A percentile compares a stretch with the other conserved stretches of the same genome.
These are phyloP conservation scores for Mugil cephalus DNA, from an alignment of 2,113 vertebrate species.

Conservation along the genomic window DNA sequence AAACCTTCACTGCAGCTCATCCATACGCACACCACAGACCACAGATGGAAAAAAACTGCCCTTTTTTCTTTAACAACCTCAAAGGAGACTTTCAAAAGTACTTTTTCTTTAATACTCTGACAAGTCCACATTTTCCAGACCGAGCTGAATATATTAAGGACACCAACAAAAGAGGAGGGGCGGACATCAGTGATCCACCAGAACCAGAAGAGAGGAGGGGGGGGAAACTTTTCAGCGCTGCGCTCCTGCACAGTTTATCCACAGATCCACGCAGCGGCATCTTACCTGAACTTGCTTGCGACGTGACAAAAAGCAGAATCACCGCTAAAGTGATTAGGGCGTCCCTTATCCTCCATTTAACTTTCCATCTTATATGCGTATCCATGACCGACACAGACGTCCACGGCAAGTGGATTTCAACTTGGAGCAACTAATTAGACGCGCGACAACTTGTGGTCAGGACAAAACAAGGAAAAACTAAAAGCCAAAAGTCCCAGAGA, in stretches of 20 bases:
- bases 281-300: constrained; percentile 86
- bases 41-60: no score
- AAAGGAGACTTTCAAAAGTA: background rate
- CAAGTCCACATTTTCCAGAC: constrained; percentile 36
- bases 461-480: constrained; percentile 54
- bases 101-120: constrained; percentile 26
- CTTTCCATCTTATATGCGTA: constrained; percentile 88
- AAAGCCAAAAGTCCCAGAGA: constrained; percentile 79
- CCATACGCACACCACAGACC: no score
- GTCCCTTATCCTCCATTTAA: constrained; percentile 87
- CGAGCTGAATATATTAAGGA: constrained; percentile 32
- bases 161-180: constrained; percentile 45
- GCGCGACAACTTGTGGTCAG: constrained; percentile 71
- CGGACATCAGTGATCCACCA: constrained; percentile 23
- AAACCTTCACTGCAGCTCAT: no score
- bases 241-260: constrained; percentile 21
- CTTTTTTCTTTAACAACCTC: background rate
- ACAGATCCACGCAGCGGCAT: constrained; percentile 32
- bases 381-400: constrained; percentile 85
- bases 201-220: background rate
- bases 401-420: constrained; percentile 78
- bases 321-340: constrained; percentile 79
- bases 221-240: constrained; percentile 23
- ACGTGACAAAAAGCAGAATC: constrained; percentile 83
- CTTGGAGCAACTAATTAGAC: constrained; percentile 52